Base-by-base conservation (phyloP, 2,888 invertebrate species). In the Slavum lentiscoides region DNA sequence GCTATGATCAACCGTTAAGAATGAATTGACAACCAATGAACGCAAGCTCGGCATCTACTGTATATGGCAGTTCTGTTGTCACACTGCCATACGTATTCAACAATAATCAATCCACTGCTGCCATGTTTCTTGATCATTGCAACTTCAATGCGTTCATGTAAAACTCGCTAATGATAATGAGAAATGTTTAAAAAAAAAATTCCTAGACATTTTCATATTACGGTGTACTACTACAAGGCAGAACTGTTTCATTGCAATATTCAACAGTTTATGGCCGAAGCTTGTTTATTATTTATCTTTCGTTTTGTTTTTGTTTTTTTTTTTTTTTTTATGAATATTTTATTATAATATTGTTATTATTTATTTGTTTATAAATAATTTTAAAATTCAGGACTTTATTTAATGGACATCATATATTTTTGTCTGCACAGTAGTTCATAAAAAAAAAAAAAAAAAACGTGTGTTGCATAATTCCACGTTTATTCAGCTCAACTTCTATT, bases 1-100 rank as follows among this genome's bases (percentile, higher is more conserved):
- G 80, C 55, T 80, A 80, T 64, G 80, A 80, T 30, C 80, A 80
- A 43, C 64, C 80, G 66, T 66, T 80, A 80, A 64, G 70, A 80
- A 80, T 80, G 80, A 80, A 80, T 72, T 80, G 80, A 80, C 80
- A 80, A 80, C 80, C 70, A 80, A 80, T 80, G 70, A 80, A 80
- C 55, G 58, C 80, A 72, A 80, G 80, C 64, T 72, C 70, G 80
- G 80, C 80, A 80, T 72, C 80, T 19, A 64, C 77, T 80, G 80
- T 80, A 43, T 80, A 70, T 72, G 70, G 80, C 80, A 80, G 70
- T 80, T 80, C 80, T 72, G 80, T 80, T 39, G 70, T 80, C 80
- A 70, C 80, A 72, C 80, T 80, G 70, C 70, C 70, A 80, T 80
- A 80, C 30, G 55, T 80, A 62, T 80, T 80, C 64, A 80, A 72